These are phyloP conservation scores for Chrysochloris asiatica DNA, from an alignment of 2,113 vertebrate species.

Conservation along the genomic window DNA sequence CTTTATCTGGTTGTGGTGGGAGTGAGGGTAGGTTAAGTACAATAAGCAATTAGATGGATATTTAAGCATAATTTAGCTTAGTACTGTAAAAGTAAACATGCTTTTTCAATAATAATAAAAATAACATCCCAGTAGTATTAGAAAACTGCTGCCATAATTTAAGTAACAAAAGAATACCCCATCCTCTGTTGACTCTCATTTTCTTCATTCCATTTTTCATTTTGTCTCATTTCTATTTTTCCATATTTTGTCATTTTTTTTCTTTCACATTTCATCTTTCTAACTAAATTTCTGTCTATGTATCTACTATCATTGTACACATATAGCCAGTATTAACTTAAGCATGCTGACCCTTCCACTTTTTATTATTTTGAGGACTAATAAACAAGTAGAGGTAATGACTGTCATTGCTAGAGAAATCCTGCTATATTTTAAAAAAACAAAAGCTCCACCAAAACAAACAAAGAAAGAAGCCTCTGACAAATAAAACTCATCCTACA, in stretches of 20 bases:
- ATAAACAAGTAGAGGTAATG: background rate
- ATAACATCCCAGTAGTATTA: background rate
- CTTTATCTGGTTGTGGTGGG: background rate
- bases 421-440: background rate
- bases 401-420: background rate
- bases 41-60: background rate
- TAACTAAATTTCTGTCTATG: background rate
- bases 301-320: background rate
- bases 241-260: background rate
- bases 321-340: background rate
- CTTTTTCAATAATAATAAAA: background rate
- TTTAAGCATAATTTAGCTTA: background rate
- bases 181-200: background rate
- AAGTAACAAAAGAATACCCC: background rate
- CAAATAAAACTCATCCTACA: background rate
- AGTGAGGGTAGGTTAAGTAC: background rate
- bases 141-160: background rate
- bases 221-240: background rate
- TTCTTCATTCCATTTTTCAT: background rate
- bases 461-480: background rate
- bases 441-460: background rate
- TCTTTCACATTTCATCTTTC: background rate
- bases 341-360: too few species aligned
- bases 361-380: constrained; percentile 11
- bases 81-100: background rate